These are phyloP conservation scores for Hartigia nigra DNA, from an alignment of 2,888 invertebrate genomes.

Conservation along the genomic window DNA sequence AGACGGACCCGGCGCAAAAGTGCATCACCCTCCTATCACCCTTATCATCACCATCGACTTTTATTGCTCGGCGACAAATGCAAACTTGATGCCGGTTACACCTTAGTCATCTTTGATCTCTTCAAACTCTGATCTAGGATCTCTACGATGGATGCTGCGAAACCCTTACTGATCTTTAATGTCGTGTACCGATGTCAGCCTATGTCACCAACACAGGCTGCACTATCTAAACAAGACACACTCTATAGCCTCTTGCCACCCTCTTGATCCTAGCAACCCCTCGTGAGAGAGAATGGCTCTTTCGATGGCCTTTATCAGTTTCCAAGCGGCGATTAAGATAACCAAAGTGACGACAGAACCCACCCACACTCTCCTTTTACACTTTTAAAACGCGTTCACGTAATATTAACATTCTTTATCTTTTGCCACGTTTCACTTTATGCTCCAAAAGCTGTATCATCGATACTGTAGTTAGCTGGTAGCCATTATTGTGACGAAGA, in stretches of 20 bases:
- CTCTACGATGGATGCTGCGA: neutral
- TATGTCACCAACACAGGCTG: neutral
- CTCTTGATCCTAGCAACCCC: neutral
- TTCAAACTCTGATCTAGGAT: neutral
- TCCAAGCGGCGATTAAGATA: neutral
- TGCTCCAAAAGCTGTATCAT: neutral
- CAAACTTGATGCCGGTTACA: conserved; percentile 24
- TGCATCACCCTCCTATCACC: conserved; percentile 67
- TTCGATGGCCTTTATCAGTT: neutral
- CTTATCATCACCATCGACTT: conserved; percentile 59
- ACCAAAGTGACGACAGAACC: no score
- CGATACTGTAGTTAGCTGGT: neutral
- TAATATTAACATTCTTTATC: neutral
- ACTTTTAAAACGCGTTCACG: neutral
- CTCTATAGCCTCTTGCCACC: neutral
- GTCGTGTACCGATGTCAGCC: neutral
- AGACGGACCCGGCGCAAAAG: conserved; percentile 67
- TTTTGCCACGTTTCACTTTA: neutral
- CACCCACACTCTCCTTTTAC: neutral
- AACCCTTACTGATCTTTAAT: neutral
- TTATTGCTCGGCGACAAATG: conserved; percentile 57
- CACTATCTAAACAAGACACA: neutral
- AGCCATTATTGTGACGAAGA: neutral
- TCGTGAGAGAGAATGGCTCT: neutral
- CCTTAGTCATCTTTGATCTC: neutral